phyloP scores from a whole-genome alignment of 2,113 vertebrate genomes.

The Eleginops maclovinus region DNA sequence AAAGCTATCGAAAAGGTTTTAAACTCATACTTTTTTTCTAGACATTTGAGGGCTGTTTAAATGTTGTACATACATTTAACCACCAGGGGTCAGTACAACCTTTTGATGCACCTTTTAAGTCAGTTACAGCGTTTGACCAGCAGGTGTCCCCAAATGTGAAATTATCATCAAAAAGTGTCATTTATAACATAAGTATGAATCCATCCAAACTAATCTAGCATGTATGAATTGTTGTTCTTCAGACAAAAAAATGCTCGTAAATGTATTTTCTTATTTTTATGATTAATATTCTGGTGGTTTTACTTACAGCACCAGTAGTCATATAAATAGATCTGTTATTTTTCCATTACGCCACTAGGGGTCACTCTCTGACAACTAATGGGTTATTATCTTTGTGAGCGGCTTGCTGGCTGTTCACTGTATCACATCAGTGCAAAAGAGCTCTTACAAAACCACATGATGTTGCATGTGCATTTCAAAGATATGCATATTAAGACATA shows the following conservation, averaged over 20 bases:
- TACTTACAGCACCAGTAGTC: not conserved
- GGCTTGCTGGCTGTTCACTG: not conserved
- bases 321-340: not conserved
- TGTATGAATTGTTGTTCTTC: not conserved
- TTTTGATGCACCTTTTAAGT: not conserved
- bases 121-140: slow-evolving; percentile 24
- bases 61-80: slow-evolving; percentile 5
- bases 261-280: not conserved
- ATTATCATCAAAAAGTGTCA: not conserved
- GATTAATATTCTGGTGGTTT: slow-evolving; percentile 6
- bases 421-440: not conserved
- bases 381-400: not conserved
- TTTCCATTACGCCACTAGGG: slow-evolving; percentile 52
- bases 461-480: not conserved
- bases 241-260: not conserved
- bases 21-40: not conserved
- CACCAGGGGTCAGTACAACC: slow-evolving; percentile 39
- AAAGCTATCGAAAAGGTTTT: not conserved
- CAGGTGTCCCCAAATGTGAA: slow-evolving; percentile 47
- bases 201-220: not conserved
- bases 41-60: not conserved
- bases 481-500: not conserved
- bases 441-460: not conserved
- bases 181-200: too few species aligned
- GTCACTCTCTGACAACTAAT: slow-evolving; percentile 40